A percentile compares a stretch with the other conserved stretches of the same genome.
phyloP scores from a whole-genome alignment of 2,797 vertebrate species.

The Pelochelys cantorii region DNA sequence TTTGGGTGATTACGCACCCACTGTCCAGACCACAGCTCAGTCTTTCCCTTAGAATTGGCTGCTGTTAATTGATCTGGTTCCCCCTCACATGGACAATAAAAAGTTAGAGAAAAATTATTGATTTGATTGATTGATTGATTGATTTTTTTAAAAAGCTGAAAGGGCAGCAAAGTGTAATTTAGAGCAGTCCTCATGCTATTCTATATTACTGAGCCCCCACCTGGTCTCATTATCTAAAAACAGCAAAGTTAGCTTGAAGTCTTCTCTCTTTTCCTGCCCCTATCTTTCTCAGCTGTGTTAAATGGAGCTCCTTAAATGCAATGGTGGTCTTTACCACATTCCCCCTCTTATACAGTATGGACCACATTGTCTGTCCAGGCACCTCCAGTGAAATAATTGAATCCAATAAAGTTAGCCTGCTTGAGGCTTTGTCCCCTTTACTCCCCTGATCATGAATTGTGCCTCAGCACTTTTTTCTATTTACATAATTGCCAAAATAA shows the following conservation, averaged over 20 bases:
- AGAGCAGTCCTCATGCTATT: background rate
- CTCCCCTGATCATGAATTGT: background rate
- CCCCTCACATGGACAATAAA: background rate
- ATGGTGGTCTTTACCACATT: background rate
- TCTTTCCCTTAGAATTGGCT: fast-evolving
- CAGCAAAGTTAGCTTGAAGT: fast-evolving
- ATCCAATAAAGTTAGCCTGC: background rate
- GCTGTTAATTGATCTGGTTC: background rate
- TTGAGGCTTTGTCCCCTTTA: no score
- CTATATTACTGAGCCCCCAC: background rate
- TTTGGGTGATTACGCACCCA: background rate
- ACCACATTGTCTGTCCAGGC: background rate
- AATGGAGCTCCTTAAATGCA: background rate
- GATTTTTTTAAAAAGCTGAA: background rate
- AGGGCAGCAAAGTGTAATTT: background rate
- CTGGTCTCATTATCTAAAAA: background rate
- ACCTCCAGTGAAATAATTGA: background rate
- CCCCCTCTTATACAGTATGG: background rate
- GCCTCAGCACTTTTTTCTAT: background rate
- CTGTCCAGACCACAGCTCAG: background rate
- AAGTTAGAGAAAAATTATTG: background rate
- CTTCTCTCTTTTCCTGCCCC: background rate
- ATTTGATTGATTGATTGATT: background rate
- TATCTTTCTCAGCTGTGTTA: background rate
- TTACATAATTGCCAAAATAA: conserved; percentile 41